Evolutionary conservation across 2,113 vertebrate species (phyloP), one percentile per base, ranked within the genome.

Genomic region (Scomber japonicus): DNA sequence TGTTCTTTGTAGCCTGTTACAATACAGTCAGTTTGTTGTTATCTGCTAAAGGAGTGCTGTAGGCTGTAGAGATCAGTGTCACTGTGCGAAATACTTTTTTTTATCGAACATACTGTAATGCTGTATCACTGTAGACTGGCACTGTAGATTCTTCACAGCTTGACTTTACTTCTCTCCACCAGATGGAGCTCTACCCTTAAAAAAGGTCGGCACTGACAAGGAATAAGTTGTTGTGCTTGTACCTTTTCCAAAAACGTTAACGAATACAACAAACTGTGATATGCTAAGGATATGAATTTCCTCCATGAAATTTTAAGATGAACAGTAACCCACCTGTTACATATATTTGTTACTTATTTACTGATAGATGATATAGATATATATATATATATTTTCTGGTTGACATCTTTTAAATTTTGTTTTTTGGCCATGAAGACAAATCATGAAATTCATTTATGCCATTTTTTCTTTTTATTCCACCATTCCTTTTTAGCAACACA

Each of bases 101-200:
- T 69, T 72, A 77, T 69, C n/a, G 3, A 73, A 44, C 17, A 45
- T 71, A 88, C 79, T 86, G 84, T 81, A 86, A 67, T 55, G 40
- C 68, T 81, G 72, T 45, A 78, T 80, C 75, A 86, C 84, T 86
- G 77, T 84, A 81, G 78, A 75, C 80, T 10, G 50, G 61, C 81
- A 81, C 89, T 90, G 86, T 82, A 75, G 70, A 66, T 73, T 72
- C 68, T 69, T 79, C 15, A 50, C 73, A 54, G 79, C 68, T 69
- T 10, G 0, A 19, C 59, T 10, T 5, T 51, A 21, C 48, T 49
- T 79, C 27, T 49, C 50, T 68, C 86, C 91, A 90, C 69, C 81
- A 92, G 92, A 82, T 81, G 89, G 91, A 0, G 90, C 91, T 11
- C 59, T 78, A 63, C 35, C 40, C 67, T 65, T 40, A 53, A 2